A percentile compares a stretch with the other conserved stretches of the same genome.
phyloP scores from a whole-genome alignment of 1,140 invertebrate species.

The Acromyrmex echinatior region DNA sequence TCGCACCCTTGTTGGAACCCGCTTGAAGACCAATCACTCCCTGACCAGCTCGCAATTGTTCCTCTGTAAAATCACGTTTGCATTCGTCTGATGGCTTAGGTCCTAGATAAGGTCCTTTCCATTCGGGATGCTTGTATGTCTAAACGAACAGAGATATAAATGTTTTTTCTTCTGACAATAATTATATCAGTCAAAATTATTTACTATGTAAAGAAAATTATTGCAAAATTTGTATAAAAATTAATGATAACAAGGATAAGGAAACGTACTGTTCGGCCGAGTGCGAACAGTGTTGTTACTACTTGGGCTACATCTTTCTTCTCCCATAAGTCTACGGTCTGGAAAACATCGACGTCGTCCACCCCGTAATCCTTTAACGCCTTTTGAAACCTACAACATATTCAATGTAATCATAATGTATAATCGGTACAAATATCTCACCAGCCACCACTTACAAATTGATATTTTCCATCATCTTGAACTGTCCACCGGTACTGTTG shows the following conservation, averaged over 20 bases:
- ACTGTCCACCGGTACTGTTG: constrained; percentile 94
- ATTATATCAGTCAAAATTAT: not conserved
- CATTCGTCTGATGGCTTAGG: constrained; percentile 95
- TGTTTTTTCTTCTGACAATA: constrained; percentile 28
- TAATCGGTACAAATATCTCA: not conserved
- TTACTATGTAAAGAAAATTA: not conserved
- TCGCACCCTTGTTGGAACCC: constrained; percentile 96
- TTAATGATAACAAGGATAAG: not conserved
- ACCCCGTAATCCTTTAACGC: constrained; percentile 95
- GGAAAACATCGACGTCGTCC: constrained; percentile 96
- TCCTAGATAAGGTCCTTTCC: constrained; percentile 94
- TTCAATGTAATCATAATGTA: not conserved
- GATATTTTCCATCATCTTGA: constrained; percentile 98
- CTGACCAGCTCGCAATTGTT: constrained; percentile 94
- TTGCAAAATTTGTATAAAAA: not conserved
- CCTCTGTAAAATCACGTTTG: constrained; percentile 95
- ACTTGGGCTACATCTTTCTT: constrained; percentile 97
- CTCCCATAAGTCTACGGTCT: constrained; percentile 97
- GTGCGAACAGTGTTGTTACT: constrained; percentile 94
- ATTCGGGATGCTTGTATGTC: constrained; percentile 96
- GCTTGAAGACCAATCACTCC: constrained; percentile 96
- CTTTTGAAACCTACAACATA: constrained; percentile 92
- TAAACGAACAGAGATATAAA: constrained; percentile 80
- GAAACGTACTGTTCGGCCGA: constrained; percentile 93
- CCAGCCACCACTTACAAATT: constrained; percentile 89